phyloP scores from a whole-genome alignment of 2,113 vertebrate genomes.

The Pipra filicauda region DNA sequence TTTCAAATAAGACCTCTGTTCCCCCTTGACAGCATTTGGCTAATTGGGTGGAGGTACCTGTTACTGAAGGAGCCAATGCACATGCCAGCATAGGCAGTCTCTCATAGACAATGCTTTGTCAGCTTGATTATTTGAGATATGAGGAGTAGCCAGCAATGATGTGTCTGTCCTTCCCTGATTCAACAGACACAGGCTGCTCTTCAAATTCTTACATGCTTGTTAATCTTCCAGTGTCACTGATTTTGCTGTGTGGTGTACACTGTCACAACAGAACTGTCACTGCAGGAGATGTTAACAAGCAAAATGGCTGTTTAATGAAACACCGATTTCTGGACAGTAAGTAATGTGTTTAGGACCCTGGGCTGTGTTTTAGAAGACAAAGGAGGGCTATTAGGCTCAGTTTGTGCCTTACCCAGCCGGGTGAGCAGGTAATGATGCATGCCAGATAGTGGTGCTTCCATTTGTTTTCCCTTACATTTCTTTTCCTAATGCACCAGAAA shows the following conservation, averaged over 20 bases:
- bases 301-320: constrained; percentile 47
- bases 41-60: background rate
- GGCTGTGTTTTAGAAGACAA: constrained; percentile 25
- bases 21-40: background rate
- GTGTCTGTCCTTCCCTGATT: background rate
- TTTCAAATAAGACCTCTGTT: background rate
- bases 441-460: background rate
- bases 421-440: constrained; percentile 12
- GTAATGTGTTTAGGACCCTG: background rate
- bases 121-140: background rate
- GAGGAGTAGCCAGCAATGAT: background rate
- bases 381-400: constrained; percentile 1
- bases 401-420: background rate
- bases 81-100: background rate
- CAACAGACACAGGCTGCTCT: background rate
- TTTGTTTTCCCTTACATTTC: constrained; percentile 55
- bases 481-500: constrained; percentile 22
- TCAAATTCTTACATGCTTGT: background rate
- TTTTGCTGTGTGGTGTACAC: background rate
- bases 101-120: background rate
- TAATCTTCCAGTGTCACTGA: background rate
- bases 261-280: background rate
- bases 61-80: background rate
- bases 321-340: background rate
- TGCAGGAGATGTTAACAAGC: background rate